A percentile compares a stretch with the other conserved stretches of the same genome.
These are phyloP conservation scores for Diarsia mendica DNA, from an alignment of 2,888 invertebrate species.

Conservation along the genomic window DNA sequence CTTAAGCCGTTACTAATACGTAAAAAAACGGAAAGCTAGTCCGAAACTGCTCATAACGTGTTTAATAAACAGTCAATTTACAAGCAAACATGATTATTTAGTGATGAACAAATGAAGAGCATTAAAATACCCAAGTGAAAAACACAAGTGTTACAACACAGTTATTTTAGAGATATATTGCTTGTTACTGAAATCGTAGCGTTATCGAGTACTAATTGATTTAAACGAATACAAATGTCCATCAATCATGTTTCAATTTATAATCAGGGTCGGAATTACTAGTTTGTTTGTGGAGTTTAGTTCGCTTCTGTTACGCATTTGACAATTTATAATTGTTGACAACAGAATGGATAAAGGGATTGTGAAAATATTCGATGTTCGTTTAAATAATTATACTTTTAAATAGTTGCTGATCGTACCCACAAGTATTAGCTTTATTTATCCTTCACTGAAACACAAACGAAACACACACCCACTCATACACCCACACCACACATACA, in stretches of 20 bases:
- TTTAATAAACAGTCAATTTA: background rate
- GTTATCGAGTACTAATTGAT: conserved; percentile 6
- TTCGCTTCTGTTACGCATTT: background rate
- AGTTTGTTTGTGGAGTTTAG: background rate
- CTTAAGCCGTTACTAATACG: background rate
- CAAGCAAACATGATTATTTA: background rate
- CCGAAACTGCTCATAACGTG: background rate
- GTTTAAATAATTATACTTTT: too few species aligned
- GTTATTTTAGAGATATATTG: background rate
- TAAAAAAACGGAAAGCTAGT: background rate
- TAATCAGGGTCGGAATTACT: background rate
- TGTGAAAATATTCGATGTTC: too few species aligned
- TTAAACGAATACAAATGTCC: background rate
- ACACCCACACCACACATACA: too few species aligned
- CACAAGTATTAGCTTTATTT: too few species aligned
- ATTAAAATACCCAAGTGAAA: background rate
- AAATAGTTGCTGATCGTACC: too few species aligned
- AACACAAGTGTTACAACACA: background rate
- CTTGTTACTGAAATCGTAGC: background rate
- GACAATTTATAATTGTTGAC: background rate
- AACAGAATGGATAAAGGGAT: background rate
- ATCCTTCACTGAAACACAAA: too few species aligned
- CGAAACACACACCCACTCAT: too few species aligned
- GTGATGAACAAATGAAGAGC: background rate
- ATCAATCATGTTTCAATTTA: background rate